Conservation (phyloP, 2,888 invertebrate species). For the Congeria kusceri region DNA sequence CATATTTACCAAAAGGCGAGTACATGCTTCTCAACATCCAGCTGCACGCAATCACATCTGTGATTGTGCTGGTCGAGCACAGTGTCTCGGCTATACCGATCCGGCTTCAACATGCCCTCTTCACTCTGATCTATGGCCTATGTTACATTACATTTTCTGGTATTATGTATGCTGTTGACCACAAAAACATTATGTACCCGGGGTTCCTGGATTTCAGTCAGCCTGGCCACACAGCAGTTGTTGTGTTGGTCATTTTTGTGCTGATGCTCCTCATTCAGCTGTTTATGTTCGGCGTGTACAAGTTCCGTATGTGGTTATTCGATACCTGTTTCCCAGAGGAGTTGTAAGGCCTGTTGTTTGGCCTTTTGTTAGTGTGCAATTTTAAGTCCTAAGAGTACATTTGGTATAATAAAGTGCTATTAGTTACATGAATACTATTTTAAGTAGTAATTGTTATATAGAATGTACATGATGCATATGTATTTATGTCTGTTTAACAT, state of each 20-base stretch:
- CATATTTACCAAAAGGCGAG: conserved; percentile 29
- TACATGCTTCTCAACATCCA: conserved; percentile 72
- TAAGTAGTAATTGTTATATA: too few relatives aligned
- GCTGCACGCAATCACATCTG: conserved; percentile 79
- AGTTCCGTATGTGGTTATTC: conserved; percentile 62
- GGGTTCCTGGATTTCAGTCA: conserved; percentile 80
- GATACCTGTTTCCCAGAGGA: conserved; percentile 43
- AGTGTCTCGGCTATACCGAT: conserved; percentile 75
- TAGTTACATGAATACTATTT: too few relatives aligned
- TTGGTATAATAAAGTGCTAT: too few relatives aligned
- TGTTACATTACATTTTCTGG: conserved; percentile 78
- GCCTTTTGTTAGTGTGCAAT: too few relatives aligned
- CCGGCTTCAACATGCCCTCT: conserved; percentile 77
- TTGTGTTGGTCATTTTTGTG: conserved; percentile 69
- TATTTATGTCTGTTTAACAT: too few relatives aligned
- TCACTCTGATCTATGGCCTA: conserved; percentile 73
- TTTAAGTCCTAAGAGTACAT: too few relatives aligned
- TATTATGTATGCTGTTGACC: conserved; percentile 79
- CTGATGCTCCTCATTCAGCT: conserved; percentile 73
- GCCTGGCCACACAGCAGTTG: conserved; percentile 70
- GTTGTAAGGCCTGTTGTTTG: conserved; percentile 11
- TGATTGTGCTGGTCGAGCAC: conserved; percentile 78
- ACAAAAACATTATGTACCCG: conserved; percentile 78
- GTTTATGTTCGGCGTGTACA: conserved; percentile 71
- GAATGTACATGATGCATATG: too few relatives aligned